These are phyloP conservation scores for Porites cylindrica DNA, from an alignment of 92 coral and sea anemone genomes.

Conservation along the genomic window DNA sequence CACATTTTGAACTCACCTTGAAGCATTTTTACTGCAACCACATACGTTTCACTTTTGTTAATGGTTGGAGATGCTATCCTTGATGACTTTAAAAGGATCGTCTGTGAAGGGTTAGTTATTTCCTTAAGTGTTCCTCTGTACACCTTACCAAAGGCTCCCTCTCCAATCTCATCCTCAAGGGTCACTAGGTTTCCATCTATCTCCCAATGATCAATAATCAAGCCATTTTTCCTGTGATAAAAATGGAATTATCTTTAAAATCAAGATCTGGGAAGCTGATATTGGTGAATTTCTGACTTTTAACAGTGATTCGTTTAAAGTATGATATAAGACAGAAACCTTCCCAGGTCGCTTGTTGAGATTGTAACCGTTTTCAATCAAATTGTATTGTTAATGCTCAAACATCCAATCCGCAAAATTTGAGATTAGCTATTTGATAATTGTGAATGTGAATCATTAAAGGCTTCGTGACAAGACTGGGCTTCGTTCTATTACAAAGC, in stretches of 20 bases:
- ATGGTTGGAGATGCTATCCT: background rate
- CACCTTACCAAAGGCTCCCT: constrained; percentile 94
- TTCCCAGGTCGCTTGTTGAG: too few species aligned
- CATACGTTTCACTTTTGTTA: background rate
- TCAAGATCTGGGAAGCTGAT: background rate
- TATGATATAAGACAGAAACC: too few species aligned
- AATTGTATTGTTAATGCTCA: too few species aligned
- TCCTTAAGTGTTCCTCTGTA: constrained; percentile 63
- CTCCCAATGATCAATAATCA: constrained; percentile 84
- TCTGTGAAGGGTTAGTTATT: constrained; percentile 37
- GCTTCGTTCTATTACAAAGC: too few species aligned
- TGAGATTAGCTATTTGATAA: too few species aligned
- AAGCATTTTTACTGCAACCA: constrained; percentile 78
- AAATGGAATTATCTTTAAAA: background rate
- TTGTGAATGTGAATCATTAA: too few species aligned
- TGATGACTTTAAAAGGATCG: background rate
- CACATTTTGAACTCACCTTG: constrained; percentile 53
- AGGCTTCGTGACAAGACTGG: too few species aligned
- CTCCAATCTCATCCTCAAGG: constrained; percentile 74
- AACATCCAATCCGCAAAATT: too few species aligned
- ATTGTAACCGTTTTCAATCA: too few species aligned
- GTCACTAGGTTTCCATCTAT: constrained; percentile 55
- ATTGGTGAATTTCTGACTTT: too few species aligned
- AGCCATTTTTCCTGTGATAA: constrained; percentile 54
- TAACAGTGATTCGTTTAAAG: too few species aligned